These are phyloP conservation scores for Ethmia dodecea DNA, from an alignment of 2,888 invertebrate genomes.

Conservation along the genomic window DNA sequence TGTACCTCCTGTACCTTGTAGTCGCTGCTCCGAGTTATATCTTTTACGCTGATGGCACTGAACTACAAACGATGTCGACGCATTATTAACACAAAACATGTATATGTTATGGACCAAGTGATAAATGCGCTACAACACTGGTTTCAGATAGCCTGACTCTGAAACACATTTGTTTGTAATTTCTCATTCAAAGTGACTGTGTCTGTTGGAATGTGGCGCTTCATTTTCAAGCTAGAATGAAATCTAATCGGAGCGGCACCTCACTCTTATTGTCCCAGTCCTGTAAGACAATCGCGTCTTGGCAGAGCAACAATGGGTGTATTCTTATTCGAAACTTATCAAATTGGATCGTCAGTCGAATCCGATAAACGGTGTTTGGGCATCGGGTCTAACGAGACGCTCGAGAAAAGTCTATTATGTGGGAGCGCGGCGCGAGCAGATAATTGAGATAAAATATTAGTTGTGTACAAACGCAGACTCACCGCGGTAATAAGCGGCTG, in stretches of 20 bases:
- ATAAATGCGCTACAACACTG: too few relatives aligned
- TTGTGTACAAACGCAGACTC: conserved; percentile 23
- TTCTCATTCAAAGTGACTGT: not conserved
- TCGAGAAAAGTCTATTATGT: not conserved
- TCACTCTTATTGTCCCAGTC: conserved; percentile 1
- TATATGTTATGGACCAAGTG: too few relatives aligned
- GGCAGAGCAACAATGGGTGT: conserved; percentile 1
- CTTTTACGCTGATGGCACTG: too few relatives aligned
- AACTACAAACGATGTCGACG: too few relatives aligned
- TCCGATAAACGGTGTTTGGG: conserved; percentile 7
- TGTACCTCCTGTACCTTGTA: too few relatives aligned
- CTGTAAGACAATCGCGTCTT: conserved; percentile 5
- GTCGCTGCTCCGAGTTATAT: too few relatives aligned
- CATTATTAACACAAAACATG: too few relatives aligned
- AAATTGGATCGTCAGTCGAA: conserved; percentile 12
- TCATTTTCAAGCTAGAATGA: too few relatives aligned
- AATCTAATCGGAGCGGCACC: too few relatives aligned
- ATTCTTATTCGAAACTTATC: conserved; percentile 9
- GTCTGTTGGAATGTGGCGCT: not conserved
- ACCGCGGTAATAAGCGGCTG: conserved; percentile 15
- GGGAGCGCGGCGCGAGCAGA: conserved; percentile 3
- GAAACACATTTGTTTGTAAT: not conserved
- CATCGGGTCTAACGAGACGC: not conserved
- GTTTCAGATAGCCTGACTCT: too few relatives aligned
- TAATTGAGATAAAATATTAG: conserved; percentile 20